Evolutionary conservation across 2,797 vertebrate genomes (phyloP), one percentile per base, ranked within the genome.

Genomic region (Sphenopsis melanotis): DNA sequence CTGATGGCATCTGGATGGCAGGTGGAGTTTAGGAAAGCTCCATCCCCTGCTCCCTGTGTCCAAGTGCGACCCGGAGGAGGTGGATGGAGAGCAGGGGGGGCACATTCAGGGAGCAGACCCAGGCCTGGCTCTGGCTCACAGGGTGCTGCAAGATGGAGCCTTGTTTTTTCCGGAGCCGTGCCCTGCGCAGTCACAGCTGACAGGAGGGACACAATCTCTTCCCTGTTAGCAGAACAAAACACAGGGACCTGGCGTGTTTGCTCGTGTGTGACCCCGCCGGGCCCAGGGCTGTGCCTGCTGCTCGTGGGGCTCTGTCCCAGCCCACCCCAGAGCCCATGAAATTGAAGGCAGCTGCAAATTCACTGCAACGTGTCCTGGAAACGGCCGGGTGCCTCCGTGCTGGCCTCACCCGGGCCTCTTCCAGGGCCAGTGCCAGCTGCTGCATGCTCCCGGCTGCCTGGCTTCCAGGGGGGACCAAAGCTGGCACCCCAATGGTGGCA

Each of bases 101-200:
- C 32, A 24, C 3, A 1, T 21, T 20, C 3, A 3, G 39, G 83
- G 81, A 75, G 59, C 69, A 57, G 81, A 5, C 60, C 72, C 71
- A 10, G 0, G 6, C 27, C 59, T 47, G 87, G 82, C 60, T 72
- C 65, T 0, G 2, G 29, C 68, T 70, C 50, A 32, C 0, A 0
- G 81, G 87, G 60, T 47, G 65, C 89, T 92, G 80, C 57, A 66
- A 80, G 68, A 90, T 78, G 83, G 81, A 94, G 80, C 90, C 37
- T 78, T 70, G 69, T 78, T 95, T 77, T 44, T 82, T 22, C 76
- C 68, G 12, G 64, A 82, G 90, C 75, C 1, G 5, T 79, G 93
- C 90, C 93, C 91, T 64, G 87, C 2, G 1, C 36, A 4, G 85
- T 63, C 70, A 46, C 81, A 61, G 81, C 65, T 55, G 76, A 52